Conservation (phyloP, 2,888 invertebrate species). For the Oscheius sp. region DNA sequence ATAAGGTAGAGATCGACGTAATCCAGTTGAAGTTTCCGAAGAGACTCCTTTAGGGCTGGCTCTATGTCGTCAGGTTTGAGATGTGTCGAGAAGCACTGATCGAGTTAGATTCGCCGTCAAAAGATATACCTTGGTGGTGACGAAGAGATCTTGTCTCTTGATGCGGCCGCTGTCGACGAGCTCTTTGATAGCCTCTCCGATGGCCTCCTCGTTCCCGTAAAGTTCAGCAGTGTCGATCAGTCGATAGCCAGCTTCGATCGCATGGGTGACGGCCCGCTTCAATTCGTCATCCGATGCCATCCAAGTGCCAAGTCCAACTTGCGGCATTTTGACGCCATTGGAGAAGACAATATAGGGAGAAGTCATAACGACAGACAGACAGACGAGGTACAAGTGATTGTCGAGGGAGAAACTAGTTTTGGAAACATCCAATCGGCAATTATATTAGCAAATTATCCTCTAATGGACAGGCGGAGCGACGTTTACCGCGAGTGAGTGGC, state of each 20-base stretch:
- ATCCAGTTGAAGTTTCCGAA: conserved; percentile 81
- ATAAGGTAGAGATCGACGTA: conserved; percentile 87
- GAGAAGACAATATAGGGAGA: conserved; percentile 50
- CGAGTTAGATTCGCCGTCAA: conserved; percentile 3
- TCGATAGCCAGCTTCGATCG: conserved; percentile 78
- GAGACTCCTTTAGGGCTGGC: conserved; percentile 50
- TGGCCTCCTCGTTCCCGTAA: conserved; percentile 59
- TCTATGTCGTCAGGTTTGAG: conserved; percentile 45
- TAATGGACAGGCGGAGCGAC: too few species aligned
- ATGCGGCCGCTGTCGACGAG: conserved; percentile 78
- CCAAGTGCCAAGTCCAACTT: conserved; percentile 65
- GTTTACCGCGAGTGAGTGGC: too few species aligned
- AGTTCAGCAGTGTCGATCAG: conserved; percentile 69
- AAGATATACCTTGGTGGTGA: conserved; percentile 81
- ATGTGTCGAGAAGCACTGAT: conserved; percentile 34
- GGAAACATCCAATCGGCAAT: background rate
- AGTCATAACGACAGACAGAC: background rate
- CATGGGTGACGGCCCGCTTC: conserved; percentile 82
- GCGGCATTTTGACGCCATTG: conserved; percentile 63
- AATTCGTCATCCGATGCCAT: conserved; percentile 82
- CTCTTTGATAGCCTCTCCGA: conserved; percentile 48
- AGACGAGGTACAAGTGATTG: conserved; percentile 9
- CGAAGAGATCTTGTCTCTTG: conserved; percentile 80
- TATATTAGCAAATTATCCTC: background rate
- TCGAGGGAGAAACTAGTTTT: conserved; percentile 4